Evolutionary conservation across 2,797 vertebrate species (phyloP), one percentile per base, ranked within the genome.

Genomic region (Champsocephalus esox): DNA sequence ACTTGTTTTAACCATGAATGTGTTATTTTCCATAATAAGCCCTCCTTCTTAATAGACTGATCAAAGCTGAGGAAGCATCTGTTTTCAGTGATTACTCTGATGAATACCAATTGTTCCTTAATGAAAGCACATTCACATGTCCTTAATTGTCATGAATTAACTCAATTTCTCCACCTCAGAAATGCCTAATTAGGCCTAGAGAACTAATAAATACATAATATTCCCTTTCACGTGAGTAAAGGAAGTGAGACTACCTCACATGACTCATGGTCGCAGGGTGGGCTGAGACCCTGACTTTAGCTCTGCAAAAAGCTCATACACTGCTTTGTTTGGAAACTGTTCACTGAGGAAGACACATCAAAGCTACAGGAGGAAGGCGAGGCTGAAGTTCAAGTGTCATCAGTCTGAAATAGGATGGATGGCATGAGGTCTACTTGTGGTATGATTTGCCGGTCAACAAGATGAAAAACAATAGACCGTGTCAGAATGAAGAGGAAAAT

Each of bases 41-140:
- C 59, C 65, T 13, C 60, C 34, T 12, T n/a, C 59, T n/a, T 8
- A 76, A 79, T 68, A 32, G 58, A 73, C 82, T 83, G 13, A 78
- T 80, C 66, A 74, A 49, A 73, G 44, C 70, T 46, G 32, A 66
- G 56, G 63, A 71, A 81, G 74, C 83, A 70, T 87, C 82, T 85
- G 80, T 74, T 88, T 76, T 44, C 10, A 59, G 43, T 75, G 51
- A 86, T 80, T 69, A 66, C 54, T 44, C 46, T 60, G 34, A 79
- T 81, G 66, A 81, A 70, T 63, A 55, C 17, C 61, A 82, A 56
- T 85, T 56, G 70, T 16, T 62, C 38, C 63, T 55, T 59, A 82
- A 83, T 83, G 70, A 69, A 75, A 73, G 66, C 67, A 66, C 73
- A 75, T 78, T 76, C 41, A 66, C 16, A 46, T 51, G 44, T 32